These are phyloP conservation scores for Nothobranchius kuhntae DNA, from an alignment of 2,113 vertebrate species.

Conservation along the genomic window DNA sequence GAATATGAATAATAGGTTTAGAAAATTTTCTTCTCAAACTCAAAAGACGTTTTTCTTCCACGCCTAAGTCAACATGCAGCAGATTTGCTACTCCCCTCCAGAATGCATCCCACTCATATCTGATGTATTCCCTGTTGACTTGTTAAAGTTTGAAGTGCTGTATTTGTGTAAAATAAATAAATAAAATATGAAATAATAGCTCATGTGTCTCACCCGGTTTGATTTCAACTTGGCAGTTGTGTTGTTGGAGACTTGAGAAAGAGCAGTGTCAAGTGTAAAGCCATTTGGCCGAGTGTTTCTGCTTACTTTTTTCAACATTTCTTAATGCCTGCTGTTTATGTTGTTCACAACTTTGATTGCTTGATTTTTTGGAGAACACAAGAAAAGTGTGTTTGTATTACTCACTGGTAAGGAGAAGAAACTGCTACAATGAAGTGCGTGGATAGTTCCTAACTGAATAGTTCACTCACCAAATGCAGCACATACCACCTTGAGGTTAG, in stretches of 20 bases:
- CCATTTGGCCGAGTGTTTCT: background rate
- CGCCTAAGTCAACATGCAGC: conserved; percentile 20
- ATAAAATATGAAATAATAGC: background rate
- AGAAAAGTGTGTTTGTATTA: background rate
- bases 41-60: background rate
- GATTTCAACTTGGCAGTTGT: background rate
- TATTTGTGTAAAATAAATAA: background rate
- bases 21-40: conserved; percentile 4
- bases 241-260: background rate
- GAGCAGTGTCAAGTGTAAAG: background rate
- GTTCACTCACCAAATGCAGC: background rate
- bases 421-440: background rate
- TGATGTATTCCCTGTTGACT: background rate
- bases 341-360: background rate
- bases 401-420: background rate
- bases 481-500: background rate
- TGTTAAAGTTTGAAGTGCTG: background rate
- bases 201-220: background rate
- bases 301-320: background rate
- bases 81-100: background rate
- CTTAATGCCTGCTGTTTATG: too few species aligned
- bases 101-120: background rate
- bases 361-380: background rate
- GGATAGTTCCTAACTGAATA: background rate
- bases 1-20: background rate